Evolutionary conservation across 2,888 invertebrate species (phyloP), one percentile per base, ranked within the genome.

Genomic region (Cheilosia vernalis): DNA sequence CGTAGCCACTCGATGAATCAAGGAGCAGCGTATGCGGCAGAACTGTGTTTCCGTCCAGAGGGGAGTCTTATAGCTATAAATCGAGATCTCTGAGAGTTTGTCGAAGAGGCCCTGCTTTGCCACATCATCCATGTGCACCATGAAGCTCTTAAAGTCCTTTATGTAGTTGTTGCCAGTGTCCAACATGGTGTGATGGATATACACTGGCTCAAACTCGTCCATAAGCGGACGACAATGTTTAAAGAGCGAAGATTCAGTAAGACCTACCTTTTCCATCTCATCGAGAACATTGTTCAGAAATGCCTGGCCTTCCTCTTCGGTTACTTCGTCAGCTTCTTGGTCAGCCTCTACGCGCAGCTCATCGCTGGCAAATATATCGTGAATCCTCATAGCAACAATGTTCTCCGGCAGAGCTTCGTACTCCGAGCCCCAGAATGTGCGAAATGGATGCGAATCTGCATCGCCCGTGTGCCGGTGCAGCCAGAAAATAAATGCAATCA

Each of bases 31-130:
- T 27, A 92, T 88, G 0, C 92, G 91, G 88, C 91, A 90, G 49
- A 91, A 92, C 58, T 92, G 92, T 2, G 89, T 87, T 73, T 92
- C 92, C 33, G 91, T 86, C 92, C 92, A 92, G 2, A 92, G 74
- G 17, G 89, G 88, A 0, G 89, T 89, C 73, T 92, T 92, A 83
- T 92, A 92, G 63, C 89, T 89, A 3, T 74, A 87, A 37, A 90
- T 90, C 3, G 91, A 90, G 17, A 90, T 89, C 27, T 91, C 90
- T 1, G 89, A 84, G 0, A 92, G 79, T 3, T 88, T 89, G 1
- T 91, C 91, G 27, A 91, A 91, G 0, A 91, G 85, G 0, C 92
- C 91, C 24, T 87, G 87, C 30, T 89, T 90, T 0, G 90, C 89
- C 58, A 90, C 90, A 17, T 89, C 88, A 47, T 92, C 91, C 91